phyloP scores from a whole-genome alignment of 2,888 invertebrate genomes.

The Conistra vaccinii region DNA sequence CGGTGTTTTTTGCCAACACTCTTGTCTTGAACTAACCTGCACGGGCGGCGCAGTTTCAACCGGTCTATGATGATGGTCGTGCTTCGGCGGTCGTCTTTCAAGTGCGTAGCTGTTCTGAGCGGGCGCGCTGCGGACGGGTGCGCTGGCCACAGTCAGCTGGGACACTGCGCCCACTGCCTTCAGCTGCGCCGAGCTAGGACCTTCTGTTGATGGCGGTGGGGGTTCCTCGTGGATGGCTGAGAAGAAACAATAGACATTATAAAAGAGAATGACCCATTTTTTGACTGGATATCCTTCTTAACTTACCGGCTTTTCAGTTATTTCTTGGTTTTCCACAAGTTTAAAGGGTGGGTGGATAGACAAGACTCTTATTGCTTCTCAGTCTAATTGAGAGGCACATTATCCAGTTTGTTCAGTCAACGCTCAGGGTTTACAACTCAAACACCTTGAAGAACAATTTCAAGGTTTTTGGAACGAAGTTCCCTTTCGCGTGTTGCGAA shows the following conservation, averaged over 20 bases:
- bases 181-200: slow-evolving; percentile 79
- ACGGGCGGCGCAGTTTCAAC: slow-evolving; percentile 80
- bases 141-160: slow-evolving; percentile 90
- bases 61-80: slow-evolving; percentile 81
- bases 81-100: slow-evolving; percentile 80
- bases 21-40: slow-evolving; percentile 72
- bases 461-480: too few species aligned
- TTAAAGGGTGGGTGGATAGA: not conserved
- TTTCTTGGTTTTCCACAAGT: not conserved
- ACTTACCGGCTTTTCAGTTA: not conserved
- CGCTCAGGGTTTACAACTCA: not conserved
- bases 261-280: not conserved
- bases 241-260: not conserved
- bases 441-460: not conserved
- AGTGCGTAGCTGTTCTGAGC: slow-evolving; percentile 91
- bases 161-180: slow-evolving; percentile 90
- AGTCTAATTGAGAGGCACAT: not conserved
- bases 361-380: too few species aligned
- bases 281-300: not conserved
- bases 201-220: slow-evolving; percentile 71
- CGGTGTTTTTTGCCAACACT: not conserved
- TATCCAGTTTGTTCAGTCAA: not conserved
- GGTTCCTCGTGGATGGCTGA: slow-evolving; percentile 79
- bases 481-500: too few species aligned
- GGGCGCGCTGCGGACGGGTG: slow-evolving; percentile 91